Evolutionary conservation across 2,888 invertebrate genomes (phyloP), one percentile per base, ranked within the genome.

Genomic region (Macrosiphum euphorbiae): DNA sequence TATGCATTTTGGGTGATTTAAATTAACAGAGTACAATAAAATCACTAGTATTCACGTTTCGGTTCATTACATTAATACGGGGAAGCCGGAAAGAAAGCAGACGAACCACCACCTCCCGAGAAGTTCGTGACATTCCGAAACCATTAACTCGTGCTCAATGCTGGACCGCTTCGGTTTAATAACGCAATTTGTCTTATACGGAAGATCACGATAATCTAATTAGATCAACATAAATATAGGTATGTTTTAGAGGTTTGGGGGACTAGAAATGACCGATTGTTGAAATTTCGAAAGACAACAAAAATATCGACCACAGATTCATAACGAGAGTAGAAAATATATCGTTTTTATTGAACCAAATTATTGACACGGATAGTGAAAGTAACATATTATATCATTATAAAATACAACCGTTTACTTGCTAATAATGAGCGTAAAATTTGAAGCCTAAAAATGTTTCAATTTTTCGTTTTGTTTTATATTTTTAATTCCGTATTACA

Each of bases 121-220:
- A 44, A 92, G 90, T 94, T 94, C 94, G 94, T 94, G 94, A 94
- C 90, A 94, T 86, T 67, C 94, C 86, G 86, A 55, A 35, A 58
- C 13, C 55, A 88, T 89, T 35, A 52, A 61, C 58, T 90, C 90
- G 90, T 90, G 90, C 90, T 86, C 90, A 35, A 50, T 61, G 44
- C 50, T 26, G 50, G 44, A 35, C 41, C 52, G 10, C 86, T 89
- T 86, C 90, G 61, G 90, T 93, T 89, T 93, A 93, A 93, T 94
- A 90, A 94, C 94, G 86, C 41, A 90, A 90, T 94, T 94, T 52
- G 90, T 94, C 94, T 90, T 87, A 7, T 92, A 92, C 67, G 35
- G 85, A 47, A 41, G 84, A 90, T 94, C 94, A 94, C 94, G 94
- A 94, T 94, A 94, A 94, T 90, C 94, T 94, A 94, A 94, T 94